Evolutionary conservation across 2,888 invertebrate species (phyloP).

Genomic region (Gnatocerus cornutus): DNA sequence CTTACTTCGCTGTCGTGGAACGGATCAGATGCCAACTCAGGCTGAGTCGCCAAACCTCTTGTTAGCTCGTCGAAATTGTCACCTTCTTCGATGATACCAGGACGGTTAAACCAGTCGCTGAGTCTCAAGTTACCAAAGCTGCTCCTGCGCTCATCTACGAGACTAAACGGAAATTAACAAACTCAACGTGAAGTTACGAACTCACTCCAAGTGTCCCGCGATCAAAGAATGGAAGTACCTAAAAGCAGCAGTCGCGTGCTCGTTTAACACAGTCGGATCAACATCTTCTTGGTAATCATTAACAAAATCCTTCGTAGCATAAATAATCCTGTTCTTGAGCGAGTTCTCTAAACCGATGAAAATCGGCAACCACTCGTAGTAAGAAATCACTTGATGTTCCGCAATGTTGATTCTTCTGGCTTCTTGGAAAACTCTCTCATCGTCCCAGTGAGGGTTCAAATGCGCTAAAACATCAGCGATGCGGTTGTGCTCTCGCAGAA

Average conservation of each 20-base stretch:
- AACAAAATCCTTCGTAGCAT: constrained; percentile 75
- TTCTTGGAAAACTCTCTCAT: constrained; percentile 84
- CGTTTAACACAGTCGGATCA: constrained; percentile 79
- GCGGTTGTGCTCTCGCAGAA: constrained; percentile 84
- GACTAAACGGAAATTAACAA: constrained; percentile 67
- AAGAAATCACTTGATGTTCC: constrained; percentile 82
- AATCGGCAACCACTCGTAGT: constrained; percentile 85
- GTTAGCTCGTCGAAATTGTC: constrained; percentile 82
- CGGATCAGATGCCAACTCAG: constrained; percentile 84
- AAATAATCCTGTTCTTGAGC: constrained; percentile 77
- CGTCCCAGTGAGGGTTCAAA: constrained; percentile 84
- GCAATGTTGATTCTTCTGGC: constrained; percentile 81
- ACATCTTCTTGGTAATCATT: constrained; percentile 80
- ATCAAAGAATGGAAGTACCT: constrained; percentile 84
- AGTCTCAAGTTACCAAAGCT: constrained; percentile 76
- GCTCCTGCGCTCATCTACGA: constrained; percentile 76
- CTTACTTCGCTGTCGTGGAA: constrained; percentile 84
- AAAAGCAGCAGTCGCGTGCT: constrained; percentile 82
- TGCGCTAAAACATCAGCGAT: constrained; percentile 75
- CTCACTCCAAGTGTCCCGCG: constrained; percentile 81
- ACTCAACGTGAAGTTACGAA: constrained; percentile 49
- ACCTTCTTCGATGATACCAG: constrained; percentile 77
- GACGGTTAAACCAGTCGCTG: constrained; percentile 83
- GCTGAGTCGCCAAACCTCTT: constrained; percentile 85
- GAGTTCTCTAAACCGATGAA: constrained; percentile 80